Conservation (phyloP, 2,113 vertebrate species). For the Pleuronectes platessa region DNA sequence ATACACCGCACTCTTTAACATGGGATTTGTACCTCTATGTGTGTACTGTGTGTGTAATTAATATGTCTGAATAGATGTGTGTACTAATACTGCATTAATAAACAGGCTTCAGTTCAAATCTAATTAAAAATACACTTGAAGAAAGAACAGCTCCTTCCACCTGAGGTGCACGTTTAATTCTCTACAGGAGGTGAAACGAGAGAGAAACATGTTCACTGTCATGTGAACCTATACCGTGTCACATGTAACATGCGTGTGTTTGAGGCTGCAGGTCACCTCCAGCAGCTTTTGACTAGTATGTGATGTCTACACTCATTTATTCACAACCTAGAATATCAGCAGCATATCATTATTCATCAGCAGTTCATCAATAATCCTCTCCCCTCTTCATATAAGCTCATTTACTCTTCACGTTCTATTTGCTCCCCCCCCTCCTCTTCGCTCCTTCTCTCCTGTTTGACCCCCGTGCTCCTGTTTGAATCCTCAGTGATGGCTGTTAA, state of each 20-base stretch:
- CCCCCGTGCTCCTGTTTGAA: conserved; percentile 56
- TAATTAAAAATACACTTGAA: not conserved
- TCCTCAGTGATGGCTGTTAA: conserved; percentile 51
- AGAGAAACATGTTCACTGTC: no score
- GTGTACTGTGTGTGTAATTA: not conserved
- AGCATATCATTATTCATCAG: conserved; percentile 54
- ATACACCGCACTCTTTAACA: not conserved
- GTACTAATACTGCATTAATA: conserved; percentile 3
- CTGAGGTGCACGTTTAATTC: not conserved
- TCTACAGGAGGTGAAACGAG: no score
- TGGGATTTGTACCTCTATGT: not conserved
- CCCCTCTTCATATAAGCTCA: conserved; percentile 47
- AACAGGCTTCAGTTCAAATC: conserved; percentile 1
- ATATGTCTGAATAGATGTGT: not conserved
- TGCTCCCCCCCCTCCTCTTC: conserved; percentile 4
- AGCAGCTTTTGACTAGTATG: conserved; percentile 20
- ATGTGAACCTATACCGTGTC: not conserved
- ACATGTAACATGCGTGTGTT: not conserved
- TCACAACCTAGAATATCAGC: conserved; percentile 30
- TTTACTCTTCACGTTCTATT: conserved; percentile 39
- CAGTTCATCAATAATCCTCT: conserved; percentile 53
- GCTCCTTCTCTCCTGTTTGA: conserved; percentile 53
- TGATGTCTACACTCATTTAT: conserved; percentile 37
- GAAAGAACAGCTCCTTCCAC: not conserved
- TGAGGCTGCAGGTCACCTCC: not conserved